Evolutionary conservation across 2,113 vertebrate species (phyloP).

Genomic region (Phasianus colchicus): DNA sequence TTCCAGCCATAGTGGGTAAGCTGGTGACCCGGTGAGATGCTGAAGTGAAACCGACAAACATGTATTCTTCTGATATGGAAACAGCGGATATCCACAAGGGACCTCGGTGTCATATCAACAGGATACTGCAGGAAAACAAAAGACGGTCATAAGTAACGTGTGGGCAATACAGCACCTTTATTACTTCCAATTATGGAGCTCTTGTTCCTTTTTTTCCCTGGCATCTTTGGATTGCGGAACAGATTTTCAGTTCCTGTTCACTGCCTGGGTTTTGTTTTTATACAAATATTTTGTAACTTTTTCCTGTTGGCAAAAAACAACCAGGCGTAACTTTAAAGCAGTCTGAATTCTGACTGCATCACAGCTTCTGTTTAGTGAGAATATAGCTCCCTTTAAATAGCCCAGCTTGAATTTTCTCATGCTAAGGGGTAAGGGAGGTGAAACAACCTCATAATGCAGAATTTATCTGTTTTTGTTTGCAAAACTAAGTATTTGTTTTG

Average conservation of each 20-base stretch:
- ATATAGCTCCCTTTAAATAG: not conserved
- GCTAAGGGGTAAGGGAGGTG: not conserved
- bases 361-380: not conserved
- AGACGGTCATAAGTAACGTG: not conserved
- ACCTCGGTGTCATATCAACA: conserved; percentile 56
- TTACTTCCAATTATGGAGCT: conserved; percentile 52
- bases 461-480: not conserved
- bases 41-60: conserved; percentile 36
- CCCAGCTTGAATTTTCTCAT: not conserved
- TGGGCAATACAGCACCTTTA: not conserved
- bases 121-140: conserved; percentile 60
- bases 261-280: conserved; percentile 27
- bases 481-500: not conserved
- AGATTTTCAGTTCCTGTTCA: not conserved
- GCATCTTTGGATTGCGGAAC: not conserved
- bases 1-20: not conserved
- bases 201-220: not conserved
- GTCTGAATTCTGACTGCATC: not conserved
- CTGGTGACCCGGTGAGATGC: not conserved
- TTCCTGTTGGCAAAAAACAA: not conserved
- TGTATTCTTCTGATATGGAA: conserved; percentile 30
- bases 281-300: not conserved
- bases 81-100: conserved; percentile 28
- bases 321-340: conserved; percentile 13
- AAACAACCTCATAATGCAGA: not conserved